Percentiles rank a stretch among this genome's conserved stretches.
Evolutionary conservation across 2,113 vertebrate species (phyloP).

Genomic region (Tachysurus vachellii): DNA sequence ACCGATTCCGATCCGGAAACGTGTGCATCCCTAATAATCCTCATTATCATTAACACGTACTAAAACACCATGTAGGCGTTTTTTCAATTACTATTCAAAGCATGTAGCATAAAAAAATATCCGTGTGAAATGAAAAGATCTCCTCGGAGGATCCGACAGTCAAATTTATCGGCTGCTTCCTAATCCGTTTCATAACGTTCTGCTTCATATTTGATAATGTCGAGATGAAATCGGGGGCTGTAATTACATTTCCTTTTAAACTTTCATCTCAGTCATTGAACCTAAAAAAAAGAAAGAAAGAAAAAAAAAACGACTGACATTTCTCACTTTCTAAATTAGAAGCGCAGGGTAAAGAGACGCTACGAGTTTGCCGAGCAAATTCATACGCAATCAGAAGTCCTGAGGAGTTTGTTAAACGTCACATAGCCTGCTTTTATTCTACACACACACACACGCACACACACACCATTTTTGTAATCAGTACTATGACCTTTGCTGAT

Average conservation of each 20-base stretch:
- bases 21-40: neutral
- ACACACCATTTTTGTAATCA: neutral
- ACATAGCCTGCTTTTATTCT: neutral
- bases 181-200: neutral
- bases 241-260: conserved; percentile 12
- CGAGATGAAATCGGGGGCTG: neutral
- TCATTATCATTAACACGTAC: neutral
- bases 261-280: neutral
- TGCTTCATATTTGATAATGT: neutral
- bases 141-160: neutral
- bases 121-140: neutral
- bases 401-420: neutral
- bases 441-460: neutral
- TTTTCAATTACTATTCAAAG: neutral
- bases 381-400: neutral
- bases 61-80: neutral
- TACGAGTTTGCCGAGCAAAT: neutral
- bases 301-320: neutral
- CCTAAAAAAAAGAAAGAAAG: neutral
- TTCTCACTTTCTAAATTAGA: neutral
- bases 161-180: neutral
- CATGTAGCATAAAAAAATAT: neutral
- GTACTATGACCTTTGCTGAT: neutral
- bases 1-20: neutral
- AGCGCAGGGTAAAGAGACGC: neutral